phyloP scores from a whole-genome alignment of 2,113 vertebrate genomes.

The Sander lucioperca region DNA sequence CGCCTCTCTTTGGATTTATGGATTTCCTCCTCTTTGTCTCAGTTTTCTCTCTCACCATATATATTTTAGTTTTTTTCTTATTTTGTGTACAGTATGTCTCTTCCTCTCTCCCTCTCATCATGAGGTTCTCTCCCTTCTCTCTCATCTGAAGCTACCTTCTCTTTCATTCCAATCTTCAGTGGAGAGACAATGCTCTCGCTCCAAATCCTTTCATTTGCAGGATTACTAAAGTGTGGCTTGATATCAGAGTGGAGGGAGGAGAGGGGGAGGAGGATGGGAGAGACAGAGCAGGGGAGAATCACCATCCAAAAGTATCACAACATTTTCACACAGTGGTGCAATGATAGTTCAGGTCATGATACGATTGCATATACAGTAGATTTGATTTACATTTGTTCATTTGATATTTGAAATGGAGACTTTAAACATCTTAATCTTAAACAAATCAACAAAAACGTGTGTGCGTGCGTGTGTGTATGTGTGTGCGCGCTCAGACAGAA shows the following conservation, averaged over 20 bases:
- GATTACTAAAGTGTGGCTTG: conserved; percentile 82
- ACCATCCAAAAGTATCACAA: conserved; percentile 68
- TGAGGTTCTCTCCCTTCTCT: conserved; percentile 58
- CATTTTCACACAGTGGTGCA: conserved; percentile 58
- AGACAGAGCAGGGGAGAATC: conserved; percentile 44
- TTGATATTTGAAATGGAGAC: conserved; percentile 5
- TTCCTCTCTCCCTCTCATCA: conserved; percentile 52
- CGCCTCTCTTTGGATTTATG: conserved; percentile 9
- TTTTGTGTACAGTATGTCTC: conserved; percentile 48
- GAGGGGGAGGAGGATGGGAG: conserved; percentile 19
- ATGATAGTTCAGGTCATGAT: conserved; percentile 42
- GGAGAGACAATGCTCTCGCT: conserved; percentile 74
- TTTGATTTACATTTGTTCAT: background rate
- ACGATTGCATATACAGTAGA: conserved; percentile 8
- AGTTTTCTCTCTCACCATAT: background rate
- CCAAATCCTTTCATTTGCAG: conserved; percentile 83
- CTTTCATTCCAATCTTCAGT: conserved; percentile 79
- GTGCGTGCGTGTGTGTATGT: too few species aligned
- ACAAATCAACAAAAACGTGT: background rate
- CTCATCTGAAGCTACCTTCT: conserved; percentile 73
- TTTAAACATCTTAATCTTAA: conserved; percentile 2
- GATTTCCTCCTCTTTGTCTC: conserved; percentile 39
- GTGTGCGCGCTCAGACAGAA: background rate
- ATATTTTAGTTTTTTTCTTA: conserved; percentile 24
- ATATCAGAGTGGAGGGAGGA: conserved; percentile 73